These are phyloP conservation scores for Agrotis clavis DNA, from an alignment of 2,888 invertebrate species.

Conservation along the genomic window DNA sequence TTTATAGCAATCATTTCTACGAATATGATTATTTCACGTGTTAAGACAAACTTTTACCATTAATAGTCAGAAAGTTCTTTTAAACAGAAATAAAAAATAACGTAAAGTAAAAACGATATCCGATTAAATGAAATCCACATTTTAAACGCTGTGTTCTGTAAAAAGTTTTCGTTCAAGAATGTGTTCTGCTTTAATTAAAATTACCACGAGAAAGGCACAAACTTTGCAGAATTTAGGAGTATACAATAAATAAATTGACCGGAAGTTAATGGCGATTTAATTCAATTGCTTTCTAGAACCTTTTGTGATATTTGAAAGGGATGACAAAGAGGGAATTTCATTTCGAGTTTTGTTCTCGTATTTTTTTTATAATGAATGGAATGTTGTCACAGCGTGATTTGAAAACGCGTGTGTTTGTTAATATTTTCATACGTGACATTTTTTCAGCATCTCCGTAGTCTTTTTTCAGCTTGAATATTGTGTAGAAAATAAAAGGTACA, in stretches of 20 bases:
- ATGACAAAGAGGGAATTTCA: constrained; percentile 27
- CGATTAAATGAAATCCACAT: constrained; percentile 23
- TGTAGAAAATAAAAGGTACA: too few relatives aligned
- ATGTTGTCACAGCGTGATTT: constrained; percentile 27
- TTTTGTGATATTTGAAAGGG: constrained; percentile 43
- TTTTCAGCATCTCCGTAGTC: background rate
- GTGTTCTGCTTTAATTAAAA: constrained; percentile 52
- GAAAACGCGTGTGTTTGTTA: constrained; percentile 15
- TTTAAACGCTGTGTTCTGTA: constrained; percentile 5
- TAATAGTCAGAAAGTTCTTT: background rate
- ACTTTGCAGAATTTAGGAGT: constrained; percentile 47
- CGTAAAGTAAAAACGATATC: constrained; percentile 14
- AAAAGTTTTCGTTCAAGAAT: constrained; percentile 53
- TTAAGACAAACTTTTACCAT: background rate
- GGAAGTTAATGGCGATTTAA: constrained; percentile 49
- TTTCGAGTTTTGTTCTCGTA: constrained; percentile 12
- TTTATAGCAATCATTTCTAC: background rate
- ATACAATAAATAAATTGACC: constrained; percentile 55
- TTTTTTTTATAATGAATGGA: constrained; percentile 7
- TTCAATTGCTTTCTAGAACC: constrained; percentile 49
- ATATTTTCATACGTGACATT: constrained; percentile 26
- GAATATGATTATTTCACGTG: too few relatives aligned
- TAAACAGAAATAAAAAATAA: constrained; percentile 35
- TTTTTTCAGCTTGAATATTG: too few relatives aligned
- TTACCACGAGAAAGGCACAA: constrained; percentile 42